Percentiles rank a stretch among this genome's conserved stretches.
phyloP scores from a whole-genome alignment of 2,797 vertebrate species.

The Melanogrammus aeglefinus region DNA sequence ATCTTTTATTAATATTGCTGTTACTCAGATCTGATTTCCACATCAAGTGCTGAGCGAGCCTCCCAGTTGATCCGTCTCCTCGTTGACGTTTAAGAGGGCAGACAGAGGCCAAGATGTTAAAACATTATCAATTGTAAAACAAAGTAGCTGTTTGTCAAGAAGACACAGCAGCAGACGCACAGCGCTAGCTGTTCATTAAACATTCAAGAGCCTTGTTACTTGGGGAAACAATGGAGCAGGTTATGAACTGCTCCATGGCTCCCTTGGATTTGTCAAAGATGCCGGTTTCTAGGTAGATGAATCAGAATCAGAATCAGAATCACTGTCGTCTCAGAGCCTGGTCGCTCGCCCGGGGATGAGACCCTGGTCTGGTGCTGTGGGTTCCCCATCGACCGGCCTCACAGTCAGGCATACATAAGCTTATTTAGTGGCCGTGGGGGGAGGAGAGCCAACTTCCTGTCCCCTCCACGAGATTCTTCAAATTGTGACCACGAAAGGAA shows the following conservation, averaged over 20 bases:
- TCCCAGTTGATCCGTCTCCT: conserved; percentile 51
- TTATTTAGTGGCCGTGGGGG: neutral
- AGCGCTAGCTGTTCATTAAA: neutral
- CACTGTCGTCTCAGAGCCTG: neutral
- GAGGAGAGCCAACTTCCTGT: neutral
- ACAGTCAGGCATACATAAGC: neutral
- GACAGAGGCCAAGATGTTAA: conserved; percentile 23
- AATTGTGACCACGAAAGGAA: neutral
- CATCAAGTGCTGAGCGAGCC: conserved; percentile 59
- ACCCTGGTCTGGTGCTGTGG: neutral
- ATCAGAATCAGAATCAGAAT: neutral
- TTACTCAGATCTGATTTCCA: conserved; percentile 72
- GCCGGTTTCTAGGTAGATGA: neutral
- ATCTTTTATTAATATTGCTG: conserved; percentile 76
- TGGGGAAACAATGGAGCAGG: neutral
- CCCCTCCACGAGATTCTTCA: neutral
- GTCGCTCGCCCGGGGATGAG: neutral
- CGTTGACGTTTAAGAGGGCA: conserved; percentile 27
- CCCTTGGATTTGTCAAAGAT: neutral
- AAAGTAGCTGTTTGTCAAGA: conserved; percentile 38
- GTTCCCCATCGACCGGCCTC: neutral
- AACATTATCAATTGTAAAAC: conserved; percentile 38
- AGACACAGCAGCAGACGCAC: neutral
- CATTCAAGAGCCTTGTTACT: neutral
- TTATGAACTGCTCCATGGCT: neutral